Base-by-base conservation (phyloP, 2,113 vertebrate species). In the Onychorhynchus coronatus region DNA sequence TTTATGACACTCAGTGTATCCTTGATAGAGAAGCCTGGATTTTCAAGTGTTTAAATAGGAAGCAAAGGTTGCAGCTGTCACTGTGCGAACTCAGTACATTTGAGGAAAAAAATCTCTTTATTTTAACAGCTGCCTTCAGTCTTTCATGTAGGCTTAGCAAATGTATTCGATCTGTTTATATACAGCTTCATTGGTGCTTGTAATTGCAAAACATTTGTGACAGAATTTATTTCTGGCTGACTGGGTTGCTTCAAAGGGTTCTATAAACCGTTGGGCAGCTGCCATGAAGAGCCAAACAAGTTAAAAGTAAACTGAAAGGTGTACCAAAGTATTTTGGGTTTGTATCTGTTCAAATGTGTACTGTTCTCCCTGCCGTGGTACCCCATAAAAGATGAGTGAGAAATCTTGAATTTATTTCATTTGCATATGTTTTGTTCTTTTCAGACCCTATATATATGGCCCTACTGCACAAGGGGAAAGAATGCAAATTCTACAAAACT, bases 401-500 rank as follows among this genome's bases (percentile, higher is more conserved):
- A 63, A 90, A 58, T 66, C 55, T 50, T 80, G 28, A 73, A 23
- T 55, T 31, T 11, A 46, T 67, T 33, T 67, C 46, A 35, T 67
- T 52, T 77, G 33, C 9, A 1, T 67, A 6, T 52, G 23, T 56
- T 27, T 33, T 41, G 42, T 89, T 78, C 77, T 93, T 95, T 94
- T 62, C 76, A 99, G 99, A 96, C 99, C 99, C 11, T 99, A 98
- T 78, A 99, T 99, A 95, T 99, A 99, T 55, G 99, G 99, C 23
- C 99, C 99, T 27, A 99, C 99, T 8, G 99, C 99, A 39, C 99
- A 99, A 91, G 99, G 99, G 31, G 99, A 99, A 78, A 98, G 99
- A 58, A 99, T 99, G 99, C 99, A 99, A 95, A 99, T 99, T 94
- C 98, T 99, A 19, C 99, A 99, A 94, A 99, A 99, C 96, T 99